Percentiles rank a stretch among this genome's conserved stretches.
Evolutionary conservation across 2,888 invertebrate species (phyloP).

Genomic region (Thecophora atra): DNA sequence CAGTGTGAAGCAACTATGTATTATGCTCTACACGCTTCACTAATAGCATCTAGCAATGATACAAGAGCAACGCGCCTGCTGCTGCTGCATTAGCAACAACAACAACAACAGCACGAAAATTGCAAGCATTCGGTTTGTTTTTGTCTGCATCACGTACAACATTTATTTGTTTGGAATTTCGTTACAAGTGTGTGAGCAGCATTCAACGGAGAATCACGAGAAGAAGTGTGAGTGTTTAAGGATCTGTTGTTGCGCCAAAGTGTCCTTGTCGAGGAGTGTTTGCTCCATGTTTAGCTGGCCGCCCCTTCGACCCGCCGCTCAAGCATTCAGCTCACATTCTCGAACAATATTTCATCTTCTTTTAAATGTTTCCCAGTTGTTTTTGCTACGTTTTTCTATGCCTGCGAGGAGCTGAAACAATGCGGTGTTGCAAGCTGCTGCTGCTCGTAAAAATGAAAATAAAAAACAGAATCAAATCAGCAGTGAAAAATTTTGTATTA

Average conservation of each 20-base stretch:
- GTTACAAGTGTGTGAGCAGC: slow-evolving; percentile 24
- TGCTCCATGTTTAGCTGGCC: background rate
- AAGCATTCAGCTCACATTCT: slow-evolving; percentile 25
- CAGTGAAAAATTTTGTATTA: too few relatives aligned
- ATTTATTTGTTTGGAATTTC: slow-evolving; percentile 31
- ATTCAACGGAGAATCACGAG: background rate
- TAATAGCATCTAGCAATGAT: slow-evolving; percentile 29
- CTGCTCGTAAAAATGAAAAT: background rate
- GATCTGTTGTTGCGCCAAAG: background rate
- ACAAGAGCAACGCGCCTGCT: background rate
- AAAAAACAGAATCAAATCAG: too few relatives aligned
- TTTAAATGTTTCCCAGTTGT: slow-evolving; percentile 13
- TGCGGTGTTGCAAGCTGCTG: too few relatives aligned
- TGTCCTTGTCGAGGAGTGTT: background rate
- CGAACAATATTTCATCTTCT: slow-evolving; percentile 21
- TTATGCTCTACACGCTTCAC: slow-evolving; percentile 29
- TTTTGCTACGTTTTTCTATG: background rate
- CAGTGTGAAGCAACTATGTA: slow-evolving; percentile 21
- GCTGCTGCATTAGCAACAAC: background rate
- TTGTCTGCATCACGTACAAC: slow-evolving; percentile 31
- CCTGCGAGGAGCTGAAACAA: too few relatives aligned
- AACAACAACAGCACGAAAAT: slow-evolving; percentile 13
- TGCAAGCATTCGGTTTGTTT: slow-evolving; percentile 2
- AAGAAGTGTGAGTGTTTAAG: background rate
- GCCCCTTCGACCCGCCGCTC: background rate